phyloP scores from a whole-genome alignment of 2,797 vertebrate species.

The Aplochiton taeniatus region DNA sequence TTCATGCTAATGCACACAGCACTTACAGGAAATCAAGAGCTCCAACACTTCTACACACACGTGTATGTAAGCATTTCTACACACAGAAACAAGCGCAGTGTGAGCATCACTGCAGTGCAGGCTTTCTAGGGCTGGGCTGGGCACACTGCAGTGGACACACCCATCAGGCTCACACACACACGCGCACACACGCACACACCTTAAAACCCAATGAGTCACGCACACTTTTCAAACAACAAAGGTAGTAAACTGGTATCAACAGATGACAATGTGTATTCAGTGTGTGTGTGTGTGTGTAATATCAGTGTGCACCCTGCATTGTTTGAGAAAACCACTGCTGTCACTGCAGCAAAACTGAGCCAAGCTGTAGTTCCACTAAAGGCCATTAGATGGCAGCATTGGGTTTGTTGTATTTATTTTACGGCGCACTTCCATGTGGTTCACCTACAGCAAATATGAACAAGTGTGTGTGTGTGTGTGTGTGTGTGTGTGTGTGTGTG shows the following conservation, averaged over 20 bases:
- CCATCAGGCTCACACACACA: conserved; percentile 27
- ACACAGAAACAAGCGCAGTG: background rate
- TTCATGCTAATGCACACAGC: background rate
- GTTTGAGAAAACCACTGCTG: background rate
- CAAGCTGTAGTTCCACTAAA: background rate
- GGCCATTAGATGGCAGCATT: conserved; percentile 63
- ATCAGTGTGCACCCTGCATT: too few species aligned
- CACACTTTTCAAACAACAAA: background rate
- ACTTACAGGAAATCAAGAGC: background rate
- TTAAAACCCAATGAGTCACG: background rate
- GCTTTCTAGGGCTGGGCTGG: conserved; percentile 11
- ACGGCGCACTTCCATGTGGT: too few species aligned
- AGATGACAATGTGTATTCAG: background rate
- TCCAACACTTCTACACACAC: background rate
- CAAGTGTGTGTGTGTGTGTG: background rate
- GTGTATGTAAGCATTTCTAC: background rate
- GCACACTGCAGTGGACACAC: conserved; percentile 69
- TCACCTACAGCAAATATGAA: too few species aligned
- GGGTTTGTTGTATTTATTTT: too few species aligned
- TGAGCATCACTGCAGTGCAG: conserved; percentile 70
- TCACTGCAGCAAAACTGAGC: conserved; percentile 47
- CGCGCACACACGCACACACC: background rate
- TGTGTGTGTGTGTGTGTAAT: background rate
- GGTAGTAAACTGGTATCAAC: background rate
- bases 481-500: background rate